Conservation (phyloP, 2,113 vertebrate species). For the Hippocampus mohnikei region DNA sequence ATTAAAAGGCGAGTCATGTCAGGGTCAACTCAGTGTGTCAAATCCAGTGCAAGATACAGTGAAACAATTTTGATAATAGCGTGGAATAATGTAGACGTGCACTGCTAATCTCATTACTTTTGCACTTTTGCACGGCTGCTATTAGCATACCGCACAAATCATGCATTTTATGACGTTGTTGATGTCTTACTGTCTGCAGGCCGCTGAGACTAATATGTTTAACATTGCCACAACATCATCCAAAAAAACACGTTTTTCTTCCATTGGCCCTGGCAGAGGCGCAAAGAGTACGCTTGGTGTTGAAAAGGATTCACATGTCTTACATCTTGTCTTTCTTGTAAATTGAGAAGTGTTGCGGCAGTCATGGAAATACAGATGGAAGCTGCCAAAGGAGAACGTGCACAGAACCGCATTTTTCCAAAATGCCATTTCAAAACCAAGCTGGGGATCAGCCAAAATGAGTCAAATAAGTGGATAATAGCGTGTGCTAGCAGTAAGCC, state of each 20-base stretch:
- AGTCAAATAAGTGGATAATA: neutral
- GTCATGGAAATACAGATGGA: neutral
- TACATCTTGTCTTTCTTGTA: neutral
- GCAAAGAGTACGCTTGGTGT: neutral
- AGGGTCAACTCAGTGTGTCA: conserved; percentile 27
- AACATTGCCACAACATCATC: neutral
- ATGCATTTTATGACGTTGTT: neutral
- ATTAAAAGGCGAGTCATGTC: conserved; percentile 47
- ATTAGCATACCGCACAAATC: neutral
- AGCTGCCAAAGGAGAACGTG: neutral
- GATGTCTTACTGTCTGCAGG: neutral
- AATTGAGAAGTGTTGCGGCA: neutral
- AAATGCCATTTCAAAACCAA: neutral
- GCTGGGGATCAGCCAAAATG: neutral
- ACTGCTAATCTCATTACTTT: conserved; percentile 6
- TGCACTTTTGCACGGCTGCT: neutral
- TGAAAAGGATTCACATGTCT: neutral
- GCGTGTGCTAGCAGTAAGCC: too few species aligned
- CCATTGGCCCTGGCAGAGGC: neutral
- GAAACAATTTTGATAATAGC: conserved; percentile 2
- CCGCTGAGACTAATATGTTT: neutral
- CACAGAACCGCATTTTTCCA: neutral
- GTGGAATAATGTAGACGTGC: neutral
- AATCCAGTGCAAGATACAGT: conserved; percentile 5
- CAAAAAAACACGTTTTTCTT: neutral